Conservation (phyloP, 2,113 vertebrate genomes). For the Naja naja region DNA sequence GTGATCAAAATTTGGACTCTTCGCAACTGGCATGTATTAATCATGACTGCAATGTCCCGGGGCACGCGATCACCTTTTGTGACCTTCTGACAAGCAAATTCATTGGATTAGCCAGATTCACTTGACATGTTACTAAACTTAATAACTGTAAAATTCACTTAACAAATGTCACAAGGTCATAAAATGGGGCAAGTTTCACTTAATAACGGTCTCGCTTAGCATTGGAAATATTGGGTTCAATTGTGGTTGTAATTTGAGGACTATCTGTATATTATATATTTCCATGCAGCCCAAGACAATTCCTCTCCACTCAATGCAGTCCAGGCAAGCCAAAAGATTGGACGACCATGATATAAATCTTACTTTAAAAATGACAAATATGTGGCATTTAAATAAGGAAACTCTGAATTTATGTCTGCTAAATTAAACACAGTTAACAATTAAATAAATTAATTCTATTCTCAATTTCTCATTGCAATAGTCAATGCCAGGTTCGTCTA, state of each 20-base stretch:
- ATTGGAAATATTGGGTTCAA: background rate
- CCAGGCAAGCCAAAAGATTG: background rate
- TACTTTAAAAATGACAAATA: background rate
- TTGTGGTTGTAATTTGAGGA: background rate
- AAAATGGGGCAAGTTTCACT: background rate
- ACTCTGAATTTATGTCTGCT: background rate
- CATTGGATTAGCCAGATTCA: background rate
- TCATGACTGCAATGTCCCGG: background rate
- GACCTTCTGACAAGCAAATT: background rate
- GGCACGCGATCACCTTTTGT: background rate
- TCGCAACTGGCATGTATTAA: background rate
- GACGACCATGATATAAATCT: background rate
- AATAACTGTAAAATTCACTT: background rate
- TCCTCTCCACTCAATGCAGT: background rate
- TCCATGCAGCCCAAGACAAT: background rate
- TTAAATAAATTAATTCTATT: background rate
- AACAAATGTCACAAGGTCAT: background rate
- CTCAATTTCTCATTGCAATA: background rate
- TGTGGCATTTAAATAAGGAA: background rate
- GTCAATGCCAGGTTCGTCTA: background rate
- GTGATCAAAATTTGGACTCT: background rate
- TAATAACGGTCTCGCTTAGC: background rate
- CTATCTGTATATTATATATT: background rate
- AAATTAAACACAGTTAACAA: background rate
- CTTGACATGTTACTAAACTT: background rate